Percentiles rank a stretch among this genome's conserved stretches.
phyloP scores from a whole-genome alignment of 2,888 invertebrate genomes.

The Heliconius ethilla region DNA sequence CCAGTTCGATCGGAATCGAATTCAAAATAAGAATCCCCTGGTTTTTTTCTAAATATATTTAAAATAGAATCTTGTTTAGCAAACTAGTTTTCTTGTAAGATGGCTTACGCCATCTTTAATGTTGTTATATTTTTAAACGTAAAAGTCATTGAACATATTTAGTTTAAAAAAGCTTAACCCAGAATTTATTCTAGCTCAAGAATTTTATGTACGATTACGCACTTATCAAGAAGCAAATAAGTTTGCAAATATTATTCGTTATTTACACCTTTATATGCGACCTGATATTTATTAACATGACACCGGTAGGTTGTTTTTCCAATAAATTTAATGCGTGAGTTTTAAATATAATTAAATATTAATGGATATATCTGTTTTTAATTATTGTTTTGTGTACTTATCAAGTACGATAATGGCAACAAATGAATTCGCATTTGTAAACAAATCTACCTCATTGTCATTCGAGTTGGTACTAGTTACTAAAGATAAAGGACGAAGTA shows the following conservation, averaged over 20 bases:
- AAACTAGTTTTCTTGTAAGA: not conserved
- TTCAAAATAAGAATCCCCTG: not conserved
- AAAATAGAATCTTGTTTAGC: not conserved
- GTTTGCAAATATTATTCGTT: slow-evolving; percentile 8
- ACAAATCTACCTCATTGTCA: slow-evolving; percentile 22
- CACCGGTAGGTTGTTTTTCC: not conserved
- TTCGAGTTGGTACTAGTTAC: not conserved
- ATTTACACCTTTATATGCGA: slow-evolving; percentile 20
- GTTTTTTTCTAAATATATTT: not conserved
- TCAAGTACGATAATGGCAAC: not conserved
- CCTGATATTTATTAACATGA: slow-evolving; percentile 4
- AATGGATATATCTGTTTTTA: not conserved
- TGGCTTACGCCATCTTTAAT: not conserved
- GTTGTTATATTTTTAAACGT: not conserved
- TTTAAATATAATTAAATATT: not conserved
- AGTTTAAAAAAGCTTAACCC: slow-evolving; percentile 1
- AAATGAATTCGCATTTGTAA: slow-evolving; percentile 23
- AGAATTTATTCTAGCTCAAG: slow-evolving; percentile 7
- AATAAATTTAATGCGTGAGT: not conserved
- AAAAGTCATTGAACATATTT: not conserved
- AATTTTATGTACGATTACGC: slow-evolving; percentile 15
- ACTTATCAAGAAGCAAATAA: slow-evolving; percentile 5
- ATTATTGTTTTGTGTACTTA: not conserved
- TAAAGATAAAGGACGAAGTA: slow-evolving; percentile 26
- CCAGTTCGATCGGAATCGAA: slow-evolving; percentile 16